Base-by-base conservation (phyloP, 2,888 invertebrate genomes). In the Phania funesta region DNA sequence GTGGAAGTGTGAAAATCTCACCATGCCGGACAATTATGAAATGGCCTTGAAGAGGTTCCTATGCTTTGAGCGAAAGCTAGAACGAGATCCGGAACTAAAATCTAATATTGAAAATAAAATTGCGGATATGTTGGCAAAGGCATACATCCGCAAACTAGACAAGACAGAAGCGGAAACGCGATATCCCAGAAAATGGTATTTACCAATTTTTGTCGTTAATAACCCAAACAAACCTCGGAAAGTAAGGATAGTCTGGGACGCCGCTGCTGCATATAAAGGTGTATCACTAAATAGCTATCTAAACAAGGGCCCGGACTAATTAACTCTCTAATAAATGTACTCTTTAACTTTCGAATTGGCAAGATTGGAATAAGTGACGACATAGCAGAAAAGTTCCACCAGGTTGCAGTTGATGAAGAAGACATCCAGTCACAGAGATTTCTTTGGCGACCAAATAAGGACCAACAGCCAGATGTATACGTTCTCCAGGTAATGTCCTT, bases 321-420 rank as follows among this genome's bases (percentile, higher is more conserved):
- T 3, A 85, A 89, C 1, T 8, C n/a, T 8, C 78, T 91, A 24
- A 71, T 87, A 0, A 87, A 88, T 3, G 87, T 90, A 0, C 54
- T 91, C 52, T 85, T 88, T 76, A n/a, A 84, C 88, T 91, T 91
- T 80, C 83, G 90, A 16, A 87, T 88, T 84, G 73, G 86, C 46
- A 83, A 70, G 38, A 75, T 89, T 3, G 90, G 87, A 2, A 84
- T 91, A 2, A 84, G 84, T n/a, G 88, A 85, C 18, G 75, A 75
- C 35, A 64, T 74, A 6, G 32, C 29, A 32, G 74, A 74, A 35
- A 67, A 67, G 60, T 76, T 32, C 29, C 67, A 76, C 16, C 50
- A 76, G 24, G 35, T 90, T 20, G 48, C 26, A 9, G 35, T 65
- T 0, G 46, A 22, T 13, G 26, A 24, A 16, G 60, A 76, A 18